Evolutionary conservation across 2,113 vertebrate genomes (phyloP), one percentile per base, ranked within the genome.

Genomic region (Grallaria varia): DNA sequence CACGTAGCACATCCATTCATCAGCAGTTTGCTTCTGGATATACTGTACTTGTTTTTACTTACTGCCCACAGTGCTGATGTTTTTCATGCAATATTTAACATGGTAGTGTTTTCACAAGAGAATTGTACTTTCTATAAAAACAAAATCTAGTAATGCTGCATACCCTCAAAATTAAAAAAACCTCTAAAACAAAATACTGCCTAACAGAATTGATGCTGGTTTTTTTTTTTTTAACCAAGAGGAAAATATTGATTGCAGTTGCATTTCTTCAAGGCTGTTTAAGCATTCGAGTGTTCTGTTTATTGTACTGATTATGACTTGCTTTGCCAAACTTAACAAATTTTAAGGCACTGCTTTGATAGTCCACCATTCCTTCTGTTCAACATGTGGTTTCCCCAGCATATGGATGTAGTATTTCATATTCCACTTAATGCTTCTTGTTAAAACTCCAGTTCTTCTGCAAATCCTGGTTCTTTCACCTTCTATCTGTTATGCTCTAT

Each of bases 351-450:
- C 42, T 83, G 44, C 93, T 96, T 95, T 96, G 92, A 94, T 96
- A 93, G 71, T 72, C 86, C 89, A 93, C 80, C 63, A 92, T 96
- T 93, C 95, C 92, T 96, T 96, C 89, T 97, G 95, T 97, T 97
- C 6, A 21, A 96, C 97, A 95, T 95, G 96, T 97, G 97, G 94
- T 96, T 97, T 95, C 73, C 59, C 64, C 73, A 93, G 71, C 97
- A 98, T 97, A 95, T 97, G 96, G 96, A 94, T 92, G 66, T 87
- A 92, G 93, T 97, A 85, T 96, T 97, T 95, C 83, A 86, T 93
- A 95, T 93, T 95, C 69, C 88, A 93, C 89, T 97, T 89, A 92
- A 95, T 96, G 80, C 62, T 90, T 90, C 73, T 91, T 87, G 67
- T 97, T 96, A 97, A 97, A 97, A 82, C 81, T 92, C 64, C 64